Percentiles rank a stretch among this genome's conserved stretches.
These are phyloP conservation scores for Cirrhinus molitorella DNA, from an alignment of 2,797 vertebrate species.

Conservation along the genomic window DNA sequence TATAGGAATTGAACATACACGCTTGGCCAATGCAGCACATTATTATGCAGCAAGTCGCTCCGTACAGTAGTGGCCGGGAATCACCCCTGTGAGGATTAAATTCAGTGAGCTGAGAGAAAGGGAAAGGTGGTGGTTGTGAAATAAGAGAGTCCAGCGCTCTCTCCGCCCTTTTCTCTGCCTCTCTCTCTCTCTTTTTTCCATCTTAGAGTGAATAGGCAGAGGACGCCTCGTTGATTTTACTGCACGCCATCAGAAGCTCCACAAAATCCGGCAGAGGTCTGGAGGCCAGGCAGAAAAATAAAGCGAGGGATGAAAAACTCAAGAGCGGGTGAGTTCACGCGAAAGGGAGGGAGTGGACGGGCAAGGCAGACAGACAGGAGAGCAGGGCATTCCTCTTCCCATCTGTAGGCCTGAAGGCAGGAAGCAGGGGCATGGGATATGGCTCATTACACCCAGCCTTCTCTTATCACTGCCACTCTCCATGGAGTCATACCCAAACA, in stretches of 20 bases:
- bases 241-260: constrained; percentile 57
- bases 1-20: not conserved
- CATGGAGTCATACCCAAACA: constrained; percentile 41
- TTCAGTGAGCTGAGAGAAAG: constrained; percentile 62
- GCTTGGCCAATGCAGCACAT: constrained; percentile 18
- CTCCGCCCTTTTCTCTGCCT: constrained; percentile 19
- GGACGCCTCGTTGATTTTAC: constrained; percentile 60
- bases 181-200: constrained; percentile 48
- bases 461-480: constrained; percentile 50
- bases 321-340: constrained; percentile 18
- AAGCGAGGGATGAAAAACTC: constrained; percentile 45
- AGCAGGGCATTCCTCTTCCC: constrained; percentile 35
- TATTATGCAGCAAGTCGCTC: constrained; percentile 46
- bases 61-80: constrained; percentile 57
- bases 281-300: constrained; percentile 55
- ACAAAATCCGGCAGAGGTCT: constrained; percentile 54
- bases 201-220: constrained; percentile 59
- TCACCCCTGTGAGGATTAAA: constrained; percentile 67
- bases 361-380: constrained; percentile 23
- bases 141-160: constrained; percentile 58
- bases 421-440: constrained; percentile 33
- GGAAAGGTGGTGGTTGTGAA: constrained; percentile 58
- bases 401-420: constrained; percentile 44
- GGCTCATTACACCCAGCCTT: constrained; percentile 54
- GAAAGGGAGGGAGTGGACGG: constrained; percentile 16